phyloP scores from a whole-genome alignment of 1,140 invertebrate genomes.

The Drosophila sucinea region DNA sequence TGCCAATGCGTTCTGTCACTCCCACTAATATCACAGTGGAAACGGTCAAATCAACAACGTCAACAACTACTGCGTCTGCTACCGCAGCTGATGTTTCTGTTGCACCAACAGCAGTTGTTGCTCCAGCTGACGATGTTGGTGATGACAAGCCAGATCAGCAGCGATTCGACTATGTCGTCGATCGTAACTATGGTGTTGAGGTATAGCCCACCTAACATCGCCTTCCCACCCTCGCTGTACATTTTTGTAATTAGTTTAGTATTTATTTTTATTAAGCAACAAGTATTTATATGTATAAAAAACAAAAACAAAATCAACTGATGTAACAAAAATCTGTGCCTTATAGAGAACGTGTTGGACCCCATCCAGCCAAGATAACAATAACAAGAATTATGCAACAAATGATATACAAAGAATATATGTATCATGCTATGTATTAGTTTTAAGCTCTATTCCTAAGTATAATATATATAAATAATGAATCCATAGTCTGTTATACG shows the following conservation, averaged over 20 bases:
- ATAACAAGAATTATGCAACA: slow-evolving; percentile 54
- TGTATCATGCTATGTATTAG: slow-evolving; percentile 40
- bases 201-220: slow-evolving; percentile 83
- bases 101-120: slow-evolving; percentile 21
- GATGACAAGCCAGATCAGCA: slow-evolving; percentile 83
- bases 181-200: slow-evolving; percentile 88
- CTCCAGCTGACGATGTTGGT: slow-evolving; percentile 22
- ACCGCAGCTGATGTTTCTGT: slow-evolving; percentile 29
- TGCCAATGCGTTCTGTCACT: slow-evolving; percentile 45
- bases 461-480: slow-evolving; percentile 33
- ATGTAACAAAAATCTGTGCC: slow-evolving; percentile 81
- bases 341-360: slow-evolving; percentile 65
- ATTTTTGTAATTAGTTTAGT: slow-evolving; percentile 79
- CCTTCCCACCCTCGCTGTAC: slow-evolving; percentile 66
- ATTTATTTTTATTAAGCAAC: slow-evolving; percentile 74
- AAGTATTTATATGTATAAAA: slow-evolving; percentile 80
- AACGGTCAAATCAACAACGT: background rate
- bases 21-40: slow-evolving; percentile 2
- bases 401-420: slow-evolving; percentile 56
- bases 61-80: slow-evolving; percentile 18
- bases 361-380: slow-evolving; percentile 31
- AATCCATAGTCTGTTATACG: slow-evolving; percentile 67
- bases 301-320: slow-evolving; percentile 43
- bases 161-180: slow-evolving; percentile 88
- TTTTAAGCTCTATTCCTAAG: slow-evolving; percentile 31